These are phyloP conservation scores for Papilio polyxenes DNA, from an alignment of 1,140 invertebrate species.

Conservation along the genomic window DNA sequence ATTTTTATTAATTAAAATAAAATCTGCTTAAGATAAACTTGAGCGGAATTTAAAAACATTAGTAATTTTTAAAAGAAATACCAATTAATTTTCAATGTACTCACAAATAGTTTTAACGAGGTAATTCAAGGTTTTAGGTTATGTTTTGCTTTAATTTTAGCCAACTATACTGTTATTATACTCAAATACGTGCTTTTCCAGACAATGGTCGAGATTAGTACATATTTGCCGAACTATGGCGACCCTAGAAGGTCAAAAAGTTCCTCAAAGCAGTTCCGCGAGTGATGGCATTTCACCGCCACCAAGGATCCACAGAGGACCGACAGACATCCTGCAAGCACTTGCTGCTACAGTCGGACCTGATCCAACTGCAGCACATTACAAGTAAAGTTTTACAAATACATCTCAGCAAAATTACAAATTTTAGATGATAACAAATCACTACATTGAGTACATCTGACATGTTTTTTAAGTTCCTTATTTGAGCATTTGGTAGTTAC, in stretches of 20 bases:
- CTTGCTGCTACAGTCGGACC: constrained; percentile 86
- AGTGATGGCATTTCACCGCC: constrained; percentile 80
- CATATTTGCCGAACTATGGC: constrained; percentile 64
- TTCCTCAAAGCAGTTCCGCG: constrained; percentile 58
- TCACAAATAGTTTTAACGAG: constrained; percentile 56
- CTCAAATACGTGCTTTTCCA: constrained; percentile 43
- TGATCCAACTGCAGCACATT: constrained; percentile 91
- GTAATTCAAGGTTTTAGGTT: constrained; percentile 42
- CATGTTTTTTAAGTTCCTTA: no score
- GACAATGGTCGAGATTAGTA: constrained; percentile 63
- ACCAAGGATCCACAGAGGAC: constrained; percentile 85
- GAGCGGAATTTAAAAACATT: neutral
- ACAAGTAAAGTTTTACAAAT: constrained; percentile 80
- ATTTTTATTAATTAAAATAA: neutral
- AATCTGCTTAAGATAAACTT: neutral
- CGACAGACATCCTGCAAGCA: constrained; percentile 92
- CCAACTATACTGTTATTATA: constrained; percentile 21
- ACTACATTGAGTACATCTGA: no score
- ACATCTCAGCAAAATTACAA: no score
- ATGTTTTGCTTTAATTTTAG: constrained; percentile 26
- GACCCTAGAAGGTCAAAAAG: constrained; percentile 66
- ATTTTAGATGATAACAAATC: no score
- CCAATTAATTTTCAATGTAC: constrained; percentile 52
- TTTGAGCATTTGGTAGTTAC: no score
- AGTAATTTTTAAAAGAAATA: neutral